A percentile compares a stretch with the other conserved stretches of the same genome.
Conservation (phyloP, 2,888 invertebrate species). For the Hirtodrosophila histrioides region DNA sequence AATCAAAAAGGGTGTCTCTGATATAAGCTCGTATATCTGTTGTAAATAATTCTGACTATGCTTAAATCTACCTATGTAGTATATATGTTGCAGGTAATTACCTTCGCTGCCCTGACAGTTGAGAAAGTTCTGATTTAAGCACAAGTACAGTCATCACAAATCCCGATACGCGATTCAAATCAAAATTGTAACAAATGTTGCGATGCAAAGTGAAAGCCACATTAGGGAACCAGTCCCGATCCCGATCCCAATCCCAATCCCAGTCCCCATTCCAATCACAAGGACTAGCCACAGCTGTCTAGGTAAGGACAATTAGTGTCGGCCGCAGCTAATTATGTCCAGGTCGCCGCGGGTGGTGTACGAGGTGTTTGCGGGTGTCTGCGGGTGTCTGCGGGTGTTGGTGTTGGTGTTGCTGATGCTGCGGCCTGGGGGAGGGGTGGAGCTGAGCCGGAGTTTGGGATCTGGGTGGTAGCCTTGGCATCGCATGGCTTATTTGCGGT, state of each 20-base stretch:
- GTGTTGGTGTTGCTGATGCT: background rate
- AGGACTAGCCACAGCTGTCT: slow-evolving; percentile 34
- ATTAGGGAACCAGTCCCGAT: background rate
- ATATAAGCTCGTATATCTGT: no score
- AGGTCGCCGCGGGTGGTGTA: slow-evolving; percentile 55
- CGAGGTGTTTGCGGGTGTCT: slow-evolving; percentile 15
- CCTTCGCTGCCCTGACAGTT: no score
- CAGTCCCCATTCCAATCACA: background rate
- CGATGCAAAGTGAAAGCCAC: slow-evolving; percentile 12
- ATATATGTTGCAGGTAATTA: no score
- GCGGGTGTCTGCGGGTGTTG: background rate
- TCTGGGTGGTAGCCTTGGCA: slow-evolving; percentile 16
- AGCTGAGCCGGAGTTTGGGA: background rate
- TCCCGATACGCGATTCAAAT: no score
- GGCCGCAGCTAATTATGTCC: slow-evolving; percentile 73
- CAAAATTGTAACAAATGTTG: no score
- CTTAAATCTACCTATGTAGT: no score
- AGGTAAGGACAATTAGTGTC: slow-evolving; percentile 61
- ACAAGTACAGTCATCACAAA: no score
- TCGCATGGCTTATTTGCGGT: slow-evolving; percentile 50
- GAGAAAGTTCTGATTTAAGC: no score
- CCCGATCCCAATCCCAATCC: background rate
- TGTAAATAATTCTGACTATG: no score
- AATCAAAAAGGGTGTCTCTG: no score
- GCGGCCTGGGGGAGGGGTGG: background rate